These are phyloP conservation scores for Lasioglossum zephyrum DNA, from an alignment of 2,888 invertebrate species.

Conservation along the genomic window DNA sequence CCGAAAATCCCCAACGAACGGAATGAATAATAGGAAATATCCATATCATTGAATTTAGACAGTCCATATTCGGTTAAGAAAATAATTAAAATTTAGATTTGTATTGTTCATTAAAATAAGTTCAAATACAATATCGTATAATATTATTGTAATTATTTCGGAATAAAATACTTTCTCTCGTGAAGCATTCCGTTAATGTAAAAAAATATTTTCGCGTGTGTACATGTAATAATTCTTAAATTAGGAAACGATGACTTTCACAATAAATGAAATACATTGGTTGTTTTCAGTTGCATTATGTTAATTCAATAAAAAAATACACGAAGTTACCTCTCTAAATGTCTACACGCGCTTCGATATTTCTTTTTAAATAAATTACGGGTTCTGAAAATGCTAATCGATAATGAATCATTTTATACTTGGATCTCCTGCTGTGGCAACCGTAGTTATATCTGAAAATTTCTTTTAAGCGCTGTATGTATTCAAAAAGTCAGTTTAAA, in stretches of 20 bases:
- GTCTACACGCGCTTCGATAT: background rate
- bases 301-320: slow-evolving; percentile 23
- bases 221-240: background rate
- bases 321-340: slow-evolving; percentile 11
- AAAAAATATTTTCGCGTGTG: background rate
- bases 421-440: slow-evolving; percentile 27
- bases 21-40: background rate
- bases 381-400: background rate
- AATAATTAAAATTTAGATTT: slow-evolving; percentile 11
- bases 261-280: slow-evolving; percentile 8
- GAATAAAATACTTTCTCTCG: background rate
- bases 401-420: background rate
- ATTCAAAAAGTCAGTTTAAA: background rate
- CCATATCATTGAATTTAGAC: background rate
- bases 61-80: background rate
- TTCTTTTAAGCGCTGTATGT: background rate
- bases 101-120: background rate
- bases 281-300: background rate
- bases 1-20: background rate
- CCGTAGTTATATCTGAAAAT: background rate
- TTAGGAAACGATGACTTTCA: background rate
- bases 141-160: background rate
- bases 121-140: background rate
- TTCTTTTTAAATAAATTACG: background rate
- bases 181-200: background rate